Evolutionary conservation across 53 echinoderm and acorn worm genomes (phyloP), one percentile per base, ranked within the genome.

Genomic region (Echinometra lucunter): DNA sequence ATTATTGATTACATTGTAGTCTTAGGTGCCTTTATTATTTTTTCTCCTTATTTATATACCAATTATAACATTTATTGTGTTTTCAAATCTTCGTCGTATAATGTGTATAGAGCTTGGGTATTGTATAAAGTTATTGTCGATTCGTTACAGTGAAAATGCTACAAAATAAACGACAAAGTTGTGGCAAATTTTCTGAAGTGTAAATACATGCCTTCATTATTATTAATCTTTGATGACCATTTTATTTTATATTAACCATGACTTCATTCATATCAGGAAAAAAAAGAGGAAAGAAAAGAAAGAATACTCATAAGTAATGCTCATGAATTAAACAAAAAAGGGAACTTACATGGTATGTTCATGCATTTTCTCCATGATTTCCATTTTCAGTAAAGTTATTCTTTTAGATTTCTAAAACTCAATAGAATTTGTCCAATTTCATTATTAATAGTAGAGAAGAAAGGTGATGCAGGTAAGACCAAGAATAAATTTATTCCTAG

Each of bases 111-210:
- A 85, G 28, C 49, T 28, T 49, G 11, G 49, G 12, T 85, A 49
- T 47, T 85, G 85, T 85, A 85, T 47, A 85, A 85, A 47, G 40
- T 44, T 81, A 25, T 81, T 81, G 74, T 37, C 74, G 35, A 81
- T 44, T 80, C 44, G 81, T 81, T 0, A 81, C 0, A 23, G 40
- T 81, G 18, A 81, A 44, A 7, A 23, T 42, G 85, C 85, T 85
- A 85, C 85, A 85, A 85, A 85, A 85, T 85, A 85, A 85, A 85
- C 12, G n/a, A 45, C 2, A 12, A 38, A 85, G 6, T 85, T n/a
- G 85, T 49, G 85, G 85, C 85, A 47, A n/a, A 49, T 47, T n/a
- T 16, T 49, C n/a, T 85, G 19, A 42, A 40, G 78, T 38, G 78
- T 78, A 78, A 78, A 78, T 38, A 49, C 85, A 85, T 85, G 47